Base-by-base conservation (phyloP, 2,797 vertebrate genomes). In the Discoglossus pictus region DNA sequence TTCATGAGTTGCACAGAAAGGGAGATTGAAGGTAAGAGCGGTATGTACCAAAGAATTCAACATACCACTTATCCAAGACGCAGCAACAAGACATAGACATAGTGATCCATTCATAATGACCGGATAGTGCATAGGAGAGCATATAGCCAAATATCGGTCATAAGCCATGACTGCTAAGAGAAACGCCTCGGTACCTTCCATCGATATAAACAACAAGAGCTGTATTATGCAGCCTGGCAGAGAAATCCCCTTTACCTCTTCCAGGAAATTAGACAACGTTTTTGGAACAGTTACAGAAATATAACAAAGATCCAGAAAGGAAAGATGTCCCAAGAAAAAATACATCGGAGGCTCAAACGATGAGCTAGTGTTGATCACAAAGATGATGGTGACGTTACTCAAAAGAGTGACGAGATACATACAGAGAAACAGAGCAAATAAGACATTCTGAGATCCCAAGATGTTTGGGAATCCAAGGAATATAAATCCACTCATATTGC, bases 101-200 rank as follows among this genome's bases (percentile, higher is more conserved):
- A 21, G 11, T 54, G 10, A 18, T 18, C 24, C 39, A 3, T 55
- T 18, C 54, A 58, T 58, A 13, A 31, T 27, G n/a, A 3, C 27
- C 2, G 13, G 10, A 18, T 58, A 58, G 10, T 18, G 15, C 9
- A 58, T 2, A 17, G 54, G 54, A 16, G 5, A 17, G 16, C 54
- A 43, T 43, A 58, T 58, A 12, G 54, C 38, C 25, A 58, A 9
- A 13, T 58, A 58, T 2, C 54, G 54, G 21, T 58, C 54, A 58
- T 42, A 58, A 27, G 54, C 38, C 54, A 58, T 58, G 2, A 9
- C 54, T 4, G 20, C 5, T 2, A 58, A 17, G 17, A 58, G 24
- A 16, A 58, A 17, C 3, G 23, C 21, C 38, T 58, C 54, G 11
- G 21, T 43, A 2, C 53, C 36, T 56, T 42, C 53, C 18, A 56